Percentiles rank a stretch among this genome's conserved stretches.
These are phyloP conservation scores for Hecatera dysodea DNA, from an alignment of 2,888 invertebrate species.

Conservation along the genomic window DNA sequence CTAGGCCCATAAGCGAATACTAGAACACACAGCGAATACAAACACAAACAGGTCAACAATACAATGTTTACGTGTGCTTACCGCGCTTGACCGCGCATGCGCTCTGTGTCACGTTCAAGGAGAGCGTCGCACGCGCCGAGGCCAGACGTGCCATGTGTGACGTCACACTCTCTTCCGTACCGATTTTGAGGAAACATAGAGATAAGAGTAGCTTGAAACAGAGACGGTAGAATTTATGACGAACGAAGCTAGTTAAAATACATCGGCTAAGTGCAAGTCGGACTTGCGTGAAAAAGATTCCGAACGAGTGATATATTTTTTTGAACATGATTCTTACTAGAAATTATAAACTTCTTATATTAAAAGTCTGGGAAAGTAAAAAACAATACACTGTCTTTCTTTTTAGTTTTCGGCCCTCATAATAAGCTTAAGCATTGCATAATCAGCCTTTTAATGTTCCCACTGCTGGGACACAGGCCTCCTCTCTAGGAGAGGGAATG, in stretches of 20 bases:
- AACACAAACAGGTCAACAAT: conserved; percentile 26
- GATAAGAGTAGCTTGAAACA: not conserved
- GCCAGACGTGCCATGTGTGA: conserved; percentile 69
- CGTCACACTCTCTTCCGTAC: conserved; percentile 64
- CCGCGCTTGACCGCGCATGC: conserved; percentile 62
- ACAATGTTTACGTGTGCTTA: conserved; percentile 34
- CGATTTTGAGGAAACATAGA: not conserved
- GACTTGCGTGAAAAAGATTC: too few relatives aligned
- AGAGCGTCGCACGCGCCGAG: conserved; percentile 67
- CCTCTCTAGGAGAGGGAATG: too few relatives aligned
- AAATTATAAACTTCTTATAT: too few relatives aligned
- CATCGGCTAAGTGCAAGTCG: too few relatives aligned
- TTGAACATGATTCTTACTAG: too few relatives aligned
- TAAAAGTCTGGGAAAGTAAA: too few relatives aligned
- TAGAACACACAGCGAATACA: not conserved
- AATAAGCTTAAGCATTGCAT: too few relatives aligned
- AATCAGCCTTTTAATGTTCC: too few relatives aligned
- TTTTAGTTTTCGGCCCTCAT: too few relatives aligned
- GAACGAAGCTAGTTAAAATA: not conserved
- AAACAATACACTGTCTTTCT: too few relatives aligned
- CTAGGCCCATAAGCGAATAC: not conserved
- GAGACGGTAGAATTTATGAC: not conserved
- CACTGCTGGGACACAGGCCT: too few relatives aligned
- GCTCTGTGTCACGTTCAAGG: conserved; percentile 80
- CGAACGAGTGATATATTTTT: too few relatives aligned